phyloP scores from a whole-genome alignment of 2,113 vertebrate species.

The Corythornis cristatus region DNA sequence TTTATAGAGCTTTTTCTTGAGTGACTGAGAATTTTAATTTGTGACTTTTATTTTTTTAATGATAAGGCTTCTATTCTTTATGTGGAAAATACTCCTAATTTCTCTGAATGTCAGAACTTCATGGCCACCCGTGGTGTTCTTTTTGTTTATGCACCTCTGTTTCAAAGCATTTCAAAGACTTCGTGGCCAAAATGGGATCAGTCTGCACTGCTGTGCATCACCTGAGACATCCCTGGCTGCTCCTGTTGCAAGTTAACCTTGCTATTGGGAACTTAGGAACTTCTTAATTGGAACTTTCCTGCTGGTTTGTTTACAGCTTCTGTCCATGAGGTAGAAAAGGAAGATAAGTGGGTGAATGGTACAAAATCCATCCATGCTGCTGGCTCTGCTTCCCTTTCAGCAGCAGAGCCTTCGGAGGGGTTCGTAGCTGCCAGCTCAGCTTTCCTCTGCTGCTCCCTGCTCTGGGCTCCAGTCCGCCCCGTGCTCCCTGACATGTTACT shows the following conservation, averaged over 20 bases:
- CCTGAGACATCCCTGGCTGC: background rate
- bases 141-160: background rate
- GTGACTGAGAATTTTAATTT: background rate
- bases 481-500: background rate
- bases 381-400: background rate
- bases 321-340: accelerated
- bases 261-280: too few species aligned
- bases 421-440: background rate
- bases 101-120: background rate
- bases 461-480: background rate
- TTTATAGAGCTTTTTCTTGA: background rate
- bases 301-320: background rate
- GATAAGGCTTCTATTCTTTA: background rate
- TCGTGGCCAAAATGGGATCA: background rate
- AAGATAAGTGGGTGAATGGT: background rate
- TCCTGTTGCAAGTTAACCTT: background rate
- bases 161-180: background rate
- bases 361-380: background rate
- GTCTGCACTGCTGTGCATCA: background rate
- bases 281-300: too few species aligned
- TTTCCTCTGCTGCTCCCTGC: background rate
- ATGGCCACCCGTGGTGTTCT: background rate
- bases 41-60: background rate
- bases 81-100: background rate
- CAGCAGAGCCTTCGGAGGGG: background rate